Evolutionary conservation across 2,888 invertebrate species (phyloP), one percentile per base, ranked within the genome.

Genomic region (Pheosia gnoma): DNA sequence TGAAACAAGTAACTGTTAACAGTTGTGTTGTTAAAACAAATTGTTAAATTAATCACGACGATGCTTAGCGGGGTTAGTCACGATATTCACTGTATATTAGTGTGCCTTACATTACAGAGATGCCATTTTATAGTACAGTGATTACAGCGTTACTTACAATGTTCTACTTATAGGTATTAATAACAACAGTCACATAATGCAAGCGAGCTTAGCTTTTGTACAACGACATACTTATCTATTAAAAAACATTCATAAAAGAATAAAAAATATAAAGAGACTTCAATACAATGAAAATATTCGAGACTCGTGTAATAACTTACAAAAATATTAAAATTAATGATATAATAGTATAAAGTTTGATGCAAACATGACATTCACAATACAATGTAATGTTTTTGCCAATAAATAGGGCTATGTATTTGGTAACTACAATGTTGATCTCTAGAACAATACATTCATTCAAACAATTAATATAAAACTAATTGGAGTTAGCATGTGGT

Each of bases 111-210:
- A 82, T 83, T 85, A 86, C 80, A 83, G 76, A 82, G 86, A 89
- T 89, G 89, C 89, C 87, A 85, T 85, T 84, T 83, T 80, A 84
- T 80, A 84, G 81, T 83, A 85, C 83, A 84, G 83, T 86, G 85
- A 80, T 85, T 77, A 83, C 80, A 85, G 84, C 78, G 80, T 84
- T 86, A 85, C 77, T 73, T 77, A 71, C 72, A 63, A 63, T 73
- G 59, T 63, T 61, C 75, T 71, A 62, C 75, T 74, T 73, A 82
- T 85, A 25, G 25, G 25, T 25, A 88, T 90, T 89, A 91, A 89
- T 90, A 88, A 91, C 89, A 90, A 89, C 90, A 90, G 90, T 92
- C 90, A 92, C 91, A 90, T 89, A 82, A 91, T 91, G 91, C 92
- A 90, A 90, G 91, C 92, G 88, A 86, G 91, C 89, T 88, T 88